These are phyloP conservation scores for Gambusia yucatana DNA, from an alignment of 2,797 vertebrate species.

Conservation along the genomic window DNA sequence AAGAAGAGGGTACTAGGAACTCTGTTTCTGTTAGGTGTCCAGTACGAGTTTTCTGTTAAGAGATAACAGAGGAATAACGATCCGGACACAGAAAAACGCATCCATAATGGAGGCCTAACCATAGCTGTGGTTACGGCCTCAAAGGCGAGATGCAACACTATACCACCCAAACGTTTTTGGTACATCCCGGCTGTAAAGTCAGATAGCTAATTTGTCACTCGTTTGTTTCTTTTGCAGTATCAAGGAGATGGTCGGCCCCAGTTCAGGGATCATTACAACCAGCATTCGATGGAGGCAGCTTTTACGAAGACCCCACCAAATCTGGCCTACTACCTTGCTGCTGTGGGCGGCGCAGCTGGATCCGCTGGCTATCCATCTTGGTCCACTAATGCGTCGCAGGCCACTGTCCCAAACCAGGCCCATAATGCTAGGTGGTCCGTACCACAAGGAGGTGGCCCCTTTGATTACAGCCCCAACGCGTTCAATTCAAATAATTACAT, in stretches of 20 bases:
- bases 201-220: neutral
- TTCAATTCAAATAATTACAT: slow-evolving; percentile 38
- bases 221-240: slow-evolving; percentile 51
- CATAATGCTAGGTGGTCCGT: slow-evolving; percentile 62
- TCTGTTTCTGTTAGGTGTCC: slow-evolving; percentile 22
- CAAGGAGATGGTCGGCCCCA: slow-evolving; percentile 53
- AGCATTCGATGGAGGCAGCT: slow-evolving; percentile 60
- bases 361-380: slow-evolving; percentile 55
- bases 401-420: slow-evolving; percentile 15
- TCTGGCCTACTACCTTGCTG: slow-evolving; percentile 64
- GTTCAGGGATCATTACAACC: slow-evolving; percentile 67
- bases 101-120: slow-evolving; percentile 64
- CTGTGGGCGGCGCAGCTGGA: slow-evolving; percentile 41
- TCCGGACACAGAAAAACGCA: slow-evolving; percentile 57
- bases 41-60: slow-evolving; percentile 43
- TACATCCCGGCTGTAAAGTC: neutral
- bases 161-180: neutral
- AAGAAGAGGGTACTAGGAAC: neutral
- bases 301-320: slow-evolving; percentile 69
- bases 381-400: slow-evolving; percentile 45
- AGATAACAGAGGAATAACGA: slow-evolving; percentile 35
- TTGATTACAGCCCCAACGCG: slow-evolving; percentile 58
- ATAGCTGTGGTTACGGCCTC: slow-evolving; percentile 58
- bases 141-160: slow-evolving; percentile 73
- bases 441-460: slow-evolving; percentile 51